These are phyloP conservation scores for Cebus imitator DNA, from an alignment of 2,113 vertebrate species.

Conservation along the genomic window DNA sequence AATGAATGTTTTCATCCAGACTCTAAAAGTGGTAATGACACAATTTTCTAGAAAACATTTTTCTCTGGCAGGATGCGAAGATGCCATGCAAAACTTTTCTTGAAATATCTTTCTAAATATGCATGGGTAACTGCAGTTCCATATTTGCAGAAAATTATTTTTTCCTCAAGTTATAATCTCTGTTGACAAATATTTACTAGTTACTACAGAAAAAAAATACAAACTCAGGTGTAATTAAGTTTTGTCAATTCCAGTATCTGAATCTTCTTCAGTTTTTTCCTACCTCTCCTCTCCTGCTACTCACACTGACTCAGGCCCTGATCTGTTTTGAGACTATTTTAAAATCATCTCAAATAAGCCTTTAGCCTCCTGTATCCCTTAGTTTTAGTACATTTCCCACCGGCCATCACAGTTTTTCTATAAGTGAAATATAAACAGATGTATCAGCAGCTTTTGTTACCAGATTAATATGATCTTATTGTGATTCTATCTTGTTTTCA, in stretches of 20 bases:
- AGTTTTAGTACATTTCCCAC: not conserved
- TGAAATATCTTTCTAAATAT: constrained; percentile 50
- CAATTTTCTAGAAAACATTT: constrained; percentile 6
- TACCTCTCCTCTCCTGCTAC: not conserved
- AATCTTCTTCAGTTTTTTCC: not conserved
- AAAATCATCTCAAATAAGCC: not conserved
- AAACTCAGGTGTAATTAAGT: not conserved
- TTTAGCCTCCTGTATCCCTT: accelerated
- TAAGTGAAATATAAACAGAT: not conserved
- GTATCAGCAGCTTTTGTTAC: not conserved
- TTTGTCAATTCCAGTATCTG: not conserved
- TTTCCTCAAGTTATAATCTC: not conserved
- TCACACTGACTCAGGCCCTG: not conserved
- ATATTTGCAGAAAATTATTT: not conserved
- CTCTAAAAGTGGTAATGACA: not conserved
- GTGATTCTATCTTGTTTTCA: not conserved
- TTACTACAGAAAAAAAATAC: not conserved
- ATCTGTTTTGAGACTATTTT: not conserved
- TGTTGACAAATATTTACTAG: not conserved
- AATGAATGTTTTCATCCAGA: not conserved
- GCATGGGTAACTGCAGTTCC: not conserved
- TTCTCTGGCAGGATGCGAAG: constrained; percentile 25
- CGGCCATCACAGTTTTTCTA: not conserved
- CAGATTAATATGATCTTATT: not conserved
- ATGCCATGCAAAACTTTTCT: not conserved